A percentile compares a stretch with the other conserved stretches of the same genome.
Conservation (phyloP, 2,888 invertebrate species). For the Micropterix aruncella region DNA sequence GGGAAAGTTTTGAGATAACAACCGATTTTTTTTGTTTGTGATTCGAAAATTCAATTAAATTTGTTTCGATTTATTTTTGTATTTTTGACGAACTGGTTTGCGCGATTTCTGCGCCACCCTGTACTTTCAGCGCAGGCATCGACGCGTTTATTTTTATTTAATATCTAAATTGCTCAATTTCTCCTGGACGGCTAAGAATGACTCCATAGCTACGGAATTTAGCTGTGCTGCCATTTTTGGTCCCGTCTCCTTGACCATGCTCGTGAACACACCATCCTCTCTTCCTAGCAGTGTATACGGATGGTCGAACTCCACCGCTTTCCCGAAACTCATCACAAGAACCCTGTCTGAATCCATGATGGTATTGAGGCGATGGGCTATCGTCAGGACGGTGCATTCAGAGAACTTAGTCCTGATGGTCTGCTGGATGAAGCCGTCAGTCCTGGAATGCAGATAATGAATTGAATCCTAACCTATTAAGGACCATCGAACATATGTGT, state of each 20-base stretch:
- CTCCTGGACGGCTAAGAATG: too few relatives aligned
- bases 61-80: too few relatives aligned
- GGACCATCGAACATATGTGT: too few relatives aligned
- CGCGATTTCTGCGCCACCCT: too few relatives aligned
- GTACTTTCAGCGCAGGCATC: too few relatives aligned
- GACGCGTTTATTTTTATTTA: too few relatives aligned
- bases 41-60: too few relatives aligned
- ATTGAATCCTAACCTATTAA: too few relatives aligned
- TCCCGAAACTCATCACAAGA: constrained; percentile 58
- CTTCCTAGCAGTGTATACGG: constrained; percentile 37
- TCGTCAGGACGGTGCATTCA: constrained; percentile 61
- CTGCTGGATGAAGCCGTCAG: constrained; percentile 56
- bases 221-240: constrained; percentile 16
- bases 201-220: not conserved
- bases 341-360: constrained; percentile 70
- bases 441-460: constrained; percentile 22
- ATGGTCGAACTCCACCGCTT: constrained; percentile 43
- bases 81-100: too few relatives aligned
- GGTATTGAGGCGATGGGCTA: constrained; percentile 67
- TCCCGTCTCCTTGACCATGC: constrained; percentile 44
- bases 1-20: too few relatives aligned
- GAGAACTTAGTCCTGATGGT: constrained; percentile 55
- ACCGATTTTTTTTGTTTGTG: too few relatives aligned
- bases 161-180: too few relatives aligned
- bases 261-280: constrained; percentile 28